Evolutionary conservation across 2,797 vertebrate genomes (phyloP).

Genomic region (Siniperca undulata): DNA sequence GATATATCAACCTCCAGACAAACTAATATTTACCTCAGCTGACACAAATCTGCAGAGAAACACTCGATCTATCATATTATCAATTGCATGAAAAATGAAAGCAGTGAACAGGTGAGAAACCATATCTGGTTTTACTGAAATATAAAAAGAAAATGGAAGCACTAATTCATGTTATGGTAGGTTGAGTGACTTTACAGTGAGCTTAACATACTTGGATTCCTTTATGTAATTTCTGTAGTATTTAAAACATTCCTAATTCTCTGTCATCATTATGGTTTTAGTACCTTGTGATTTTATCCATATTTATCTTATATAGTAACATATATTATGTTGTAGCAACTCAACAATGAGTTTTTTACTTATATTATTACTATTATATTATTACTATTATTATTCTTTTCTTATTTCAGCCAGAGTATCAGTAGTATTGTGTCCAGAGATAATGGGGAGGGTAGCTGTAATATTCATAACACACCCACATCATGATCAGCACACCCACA

Average conservation of each 20-base stretch:
- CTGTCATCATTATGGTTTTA: background rate
- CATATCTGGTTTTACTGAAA: too few relatives aligned
- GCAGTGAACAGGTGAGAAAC: too few relatives aligned
- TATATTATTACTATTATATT: background rate
- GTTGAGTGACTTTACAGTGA: background rate
- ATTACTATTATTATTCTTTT: too few relatives aligned
- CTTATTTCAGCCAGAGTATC: background rate
- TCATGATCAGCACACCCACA: background rate
- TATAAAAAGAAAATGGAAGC: too few relatives aligned
- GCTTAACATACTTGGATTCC: background rate
- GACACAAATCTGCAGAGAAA: too few relatives aligned
- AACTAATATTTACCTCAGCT: too few relatives aligned
- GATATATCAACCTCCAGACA: too few relatives aligned
- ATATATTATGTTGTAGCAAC: too few relatives aligned
- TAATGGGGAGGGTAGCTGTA: background rate
- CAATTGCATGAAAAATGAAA: too few relatives aligned
- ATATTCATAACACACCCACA: background rate
- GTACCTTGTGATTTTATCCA: background rate
- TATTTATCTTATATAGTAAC: background rate
- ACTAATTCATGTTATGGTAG: too few relatives aligned
- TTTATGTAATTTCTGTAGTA: background rate
- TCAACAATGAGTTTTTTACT: background rate
- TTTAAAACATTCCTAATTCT: background rate
- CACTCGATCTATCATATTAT: too few relatives aligned
- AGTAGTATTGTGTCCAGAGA: background rate